phyloP scores from a whole-genome alignment of 2,797 vertebrate species.

The Fistularia commersonii region DNA sequence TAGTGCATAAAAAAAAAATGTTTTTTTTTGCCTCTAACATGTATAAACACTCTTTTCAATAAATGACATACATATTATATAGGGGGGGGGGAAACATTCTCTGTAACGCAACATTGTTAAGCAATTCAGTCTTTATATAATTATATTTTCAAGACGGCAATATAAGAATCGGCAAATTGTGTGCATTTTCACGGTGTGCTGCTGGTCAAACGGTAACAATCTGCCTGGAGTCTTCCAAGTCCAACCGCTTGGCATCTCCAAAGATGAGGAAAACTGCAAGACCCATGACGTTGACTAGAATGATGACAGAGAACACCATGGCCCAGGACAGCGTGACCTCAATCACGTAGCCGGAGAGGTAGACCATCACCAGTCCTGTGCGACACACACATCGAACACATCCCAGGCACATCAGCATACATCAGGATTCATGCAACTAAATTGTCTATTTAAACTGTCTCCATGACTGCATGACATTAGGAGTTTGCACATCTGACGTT shows the following conservation, averaged over 20 bases:
- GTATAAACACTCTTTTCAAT: too few species aligned
- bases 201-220: neutral
- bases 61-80: too few species aligned
- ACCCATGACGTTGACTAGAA: slow-evolving; percentile 55
- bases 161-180: too few species aligned
- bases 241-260: slow-evolving; percentile 60
- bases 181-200: too few species aligned
- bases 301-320: slow-evolving; percentile 56
- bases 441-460: neutral
- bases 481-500: neutral
- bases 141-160: too few species aligned
- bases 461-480: neutral
- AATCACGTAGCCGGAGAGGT: slow-evolving; percentile 67
- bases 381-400: slow-evolving; percentile 7
- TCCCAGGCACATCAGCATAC: too few species aligned
- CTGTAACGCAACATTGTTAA: too few species aligned
- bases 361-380: slow-evolving; percentile 67
- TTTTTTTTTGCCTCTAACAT: too few species aligned
- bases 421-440: too few species aligned
- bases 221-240: slow-evolving; percentile 20
- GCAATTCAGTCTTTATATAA: too few species aligned
- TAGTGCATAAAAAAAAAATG: too few species aligned
- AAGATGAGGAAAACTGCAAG: slow-evolving; percentile 60
- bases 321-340: slow-evolving; percentile 65
- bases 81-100: too few species aligned